These are phyloP conservation scores for Etheostoma cragini DNA, from an alignment of 2,113 vertebrate genomes.

Conservation along the genomic window DNA sequence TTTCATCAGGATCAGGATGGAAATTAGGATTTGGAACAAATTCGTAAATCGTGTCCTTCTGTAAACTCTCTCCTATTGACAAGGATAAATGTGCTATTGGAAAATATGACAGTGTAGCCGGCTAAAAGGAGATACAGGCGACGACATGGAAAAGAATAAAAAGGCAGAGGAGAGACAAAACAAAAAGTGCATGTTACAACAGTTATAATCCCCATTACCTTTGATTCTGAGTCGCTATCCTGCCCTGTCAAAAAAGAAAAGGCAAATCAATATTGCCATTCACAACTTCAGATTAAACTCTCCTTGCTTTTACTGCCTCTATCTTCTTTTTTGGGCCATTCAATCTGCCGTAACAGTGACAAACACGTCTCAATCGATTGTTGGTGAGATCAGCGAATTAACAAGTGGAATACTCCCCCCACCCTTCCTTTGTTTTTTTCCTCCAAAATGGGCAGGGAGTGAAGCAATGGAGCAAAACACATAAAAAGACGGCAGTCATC, in stretches of 20 bases:
- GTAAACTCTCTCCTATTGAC: not conserved
- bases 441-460: slow-evolving; percentile 75
- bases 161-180: slow-evolving; percentile 32
- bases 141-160: slow-evolving; percentile 23
- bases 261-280: slow-evolving; percentile 86
- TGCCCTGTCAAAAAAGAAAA: slow-evolving; percentile 75
- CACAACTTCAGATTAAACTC: slow-evolving; percentile 84
- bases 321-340: slow-evolving; percentile 76
- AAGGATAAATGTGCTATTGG: slow-evolving; percentile 47
- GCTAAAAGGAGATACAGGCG: slow-evolving; percentile 23
- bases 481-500: slow-evolving; percentile 83
- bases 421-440: slow-evolving; percentile 49
- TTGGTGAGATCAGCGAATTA: slow-evolving; percentile 81
- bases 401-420: slow-evolving; percentile 71
- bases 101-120: slow-evolving; percentile 38
- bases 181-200: slow-evolving; percentile 56
- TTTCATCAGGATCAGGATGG: too few relatives aligned
- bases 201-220: slow-evolving; percentile 70
- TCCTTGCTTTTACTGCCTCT: slow-evolving; percentile 73
- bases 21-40: too few relatives aligned
- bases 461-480: slow-evolving; percentile 82
- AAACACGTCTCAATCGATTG: slow-evolving; percentile 81
- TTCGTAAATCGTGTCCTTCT: not conserved
- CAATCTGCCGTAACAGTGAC: slow-evolving; percentile 75
- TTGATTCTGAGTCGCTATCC: slow-evolving; percentile 67